Conservation (phyloP, 2,888 invertebrate genomes). For the Gymnoscelis rufifasciata region DNA sequence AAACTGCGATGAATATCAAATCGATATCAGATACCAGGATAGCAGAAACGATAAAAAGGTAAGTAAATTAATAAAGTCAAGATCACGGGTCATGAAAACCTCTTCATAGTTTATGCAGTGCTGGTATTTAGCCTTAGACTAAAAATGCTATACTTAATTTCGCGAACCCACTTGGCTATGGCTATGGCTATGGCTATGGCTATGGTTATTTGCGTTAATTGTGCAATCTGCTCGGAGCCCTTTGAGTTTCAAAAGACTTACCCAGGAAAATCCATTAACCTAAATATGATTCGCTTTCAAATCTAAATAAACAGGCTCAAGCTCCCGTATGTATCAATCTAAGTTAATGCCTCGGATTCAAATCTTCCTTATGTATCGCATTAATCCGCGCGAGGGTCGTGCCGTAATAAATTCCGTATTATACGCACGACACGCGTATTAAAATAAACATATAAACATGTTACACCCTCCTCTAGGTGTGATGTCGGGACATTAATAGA, state of each 20-base stretch:
- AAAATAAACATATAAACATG: constrained; percentile 80
- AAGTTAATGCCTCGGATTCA: constrained; percentile 76
- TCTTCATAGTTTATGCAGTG: too few species aligned
- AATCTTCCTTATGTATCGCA: constrained; percentile 74
- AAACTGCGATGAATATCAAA: too few species aligned
- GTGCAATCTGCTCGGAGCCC: too few species aligned
- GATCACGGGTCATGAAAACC: too few species aligned
- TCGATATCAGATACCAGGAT: too few species aligned
- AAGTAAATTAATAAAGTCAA: too few species aligned
- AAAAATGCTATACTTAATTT: too few species aligned
- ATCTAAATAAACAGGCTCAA: constrained; percentile 36
- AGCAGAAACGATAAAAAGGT: too few species aligned
- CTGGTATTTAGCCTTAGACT: too few species aligned
- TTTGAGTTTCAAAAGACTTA: not conserved
- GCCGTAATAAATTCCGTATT: constrained; percentile 78
- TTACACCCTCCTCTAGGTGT: constrained; percentile 64
- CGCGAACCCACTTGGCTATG: too few species aligned
- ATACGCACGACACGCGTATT: constrained; percentile 80
- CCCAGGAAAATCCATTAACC: constrained; percentile 17
- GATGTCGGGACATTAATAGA: constrained; percentile 31
- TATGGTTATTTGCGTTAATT: too few species aligned
- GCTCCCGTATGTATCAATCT: constrained; percentile 63
- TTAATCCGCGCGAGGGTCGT: constrained; percentile 73
- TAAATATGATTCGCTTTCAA: constrained; percentile 20
- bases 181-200: too few species aligned